Base-by-base conservation (phyloP, 2,888 invertebrate species). In the Synanthedon andrenaeformis region DNA sequence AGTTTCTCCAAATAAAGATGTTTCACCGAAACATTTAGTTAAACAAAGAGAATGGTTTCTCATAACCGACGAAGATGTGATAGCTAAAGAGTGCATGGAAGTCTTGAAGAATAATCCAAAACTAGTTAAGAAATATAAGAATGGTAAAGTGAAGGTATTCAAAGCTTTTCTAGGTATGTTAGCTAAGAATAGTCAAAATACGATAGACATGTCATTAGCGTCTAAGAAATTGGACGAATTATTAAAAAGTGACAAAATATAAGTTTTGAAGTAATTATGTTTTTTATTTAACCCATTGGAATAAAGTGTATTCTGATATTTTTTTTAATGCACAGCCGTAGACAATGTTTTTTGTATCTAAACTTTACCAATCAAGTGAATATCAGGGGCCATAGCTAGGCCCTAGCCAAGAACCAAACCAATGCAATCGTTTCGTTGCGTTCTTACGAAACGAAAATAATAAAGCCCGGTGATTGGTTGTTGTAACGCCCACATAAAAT, bases 121-220 rank as follows among this genome's bases (percentile, higher is more conserved):
- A 69, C 70, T 92, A 53, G 92, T 93, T 1, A 80, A 89, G 58
- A 87, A 90, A 61, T 94, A 92, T 68, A 91, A 89, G 70, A 80
- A 79, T 10, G 95, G 95, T 4, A 94, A 94, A 78, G 75, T 72
- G 0, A 93, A 93, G 81, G 89, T 91, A 8, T 89, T 93, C 51
- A 90, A 89, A 65, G 91, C 91, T 41, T 86, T 95, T 56, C 71
- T 91, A 56, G 91, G 91, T 12, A 80, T 89, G 66, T 81, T 93
- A 53, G 87, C 86, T 54, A 90, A 89, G 65, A 79, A 82, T 58
- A 90, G 91, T 50, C 74, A 91, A 14, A 86, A 90, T 65, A 90
- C 89, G 70, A 90, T 92, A 45, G 91, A 95, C 70, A 94, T 94
- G 93, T 82, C 84, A 56, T 65, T 89, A 66, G 91, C 89, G 58